Evolutionary conservation across 2,888 invertebrate genomes (phyloP), one percentile per base, ranked within the genome.

Genomic region (Scrobipalpa costella): DNA sequence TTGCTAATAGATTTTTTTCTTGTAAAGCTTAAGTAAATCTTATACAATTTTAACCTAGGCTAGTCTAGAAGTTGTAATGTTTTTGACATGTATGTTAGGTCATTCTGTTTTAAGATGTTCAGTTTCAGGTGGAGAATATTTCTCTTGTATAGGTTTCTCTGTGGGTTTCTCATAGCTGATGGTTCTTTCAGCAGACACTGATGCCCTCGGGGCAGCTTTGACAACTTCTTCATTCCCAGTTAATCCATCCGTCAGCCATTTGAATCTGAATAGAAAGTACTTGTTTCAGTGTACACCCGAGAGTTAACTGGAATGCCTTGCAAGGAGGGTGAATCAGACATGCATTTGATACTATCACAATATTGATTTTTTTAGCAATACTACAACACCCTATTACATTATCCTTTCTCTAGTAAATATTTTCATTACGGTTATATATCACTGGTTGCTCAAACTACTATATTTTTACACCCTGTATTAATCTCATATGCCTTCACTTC

Each of bases 241-340:
- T 71, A 90, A 88, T 63, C 83, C 13, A 8, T 89, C 85, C 40
- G 85, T 79, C 67, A 89, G 67, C 88, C 88, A 86, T 73, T 86
- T 87, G 78, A 84, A 88, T 77, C 90, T 90, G 76, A 67, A 79
- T 55, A 66, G 70, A 75, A 78, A 79, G 71, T 73, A 70, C 67
- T 19, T 38, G 19, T 58, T 19, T 50, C 9, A 21, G 17, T 17
- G 50, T 6, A 15, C 7, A 15, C 15, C 15, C 5, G n/a, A 15
- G 44, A 15, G 9, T 3, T 44, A n/a, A n/a, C n/a, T 6, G n/a
- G n/a, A 1, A 15, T n/a, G 44, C 15, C 15, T 3, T 40, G n/a
- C 15, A 15, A 15, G 7, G 44, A 15, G 44, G 15, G 27, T 27
- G 27, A 27, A 27, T 27, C 2, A 5, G 27, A n/a, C n/a, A n/a